Evolutionary conservation across 2,113 vertebrate genomes (phyloP).

Genomic region (Nycticorax nycticorax): DNA sequence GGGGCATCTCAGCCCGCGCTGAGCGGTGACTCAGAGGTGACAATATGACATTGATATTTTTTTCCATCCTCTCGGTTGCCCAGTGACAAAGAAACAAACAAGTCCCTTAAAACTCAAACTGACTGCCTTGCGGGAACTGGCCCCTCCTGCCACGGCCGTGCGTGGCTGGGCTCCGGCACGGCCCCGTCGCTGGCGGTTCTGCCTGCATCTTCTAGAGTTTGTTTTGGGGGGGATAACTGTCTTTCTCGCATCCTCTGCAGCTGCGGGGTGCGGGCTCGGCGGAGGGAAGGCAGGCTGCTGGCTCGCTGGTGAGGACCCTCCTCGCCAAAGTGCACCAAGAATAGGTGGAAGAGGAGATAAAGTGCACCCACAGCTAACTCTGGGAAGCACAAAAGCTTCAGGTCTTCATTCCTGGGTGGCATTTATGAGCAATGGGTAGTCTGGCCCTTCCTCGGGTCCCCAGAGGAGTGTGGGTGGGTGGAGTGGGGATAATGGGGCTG

Average conservation of each 20-base stretch:
- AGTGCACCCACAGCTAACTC: background rate
- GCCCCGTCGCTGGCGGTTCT: background rate
- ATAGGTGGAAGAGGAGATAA: background rate
- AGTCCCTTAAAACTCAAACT: background rate
- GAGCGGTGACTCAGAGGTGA: conserved; percentile 34
- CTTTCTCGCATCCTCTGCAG: background rate
- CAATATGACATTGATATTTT: conserved; percentile 40
- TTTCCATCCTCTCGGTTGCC: conserved; percentile 38
- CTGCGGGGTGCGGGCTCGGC: fast-evolving
- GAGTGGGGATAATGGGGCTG: background rate
- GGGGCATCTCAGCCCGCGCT: background rate
- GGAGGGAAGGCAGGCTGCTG: background rate
- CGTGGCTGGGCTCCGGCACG: fast-evolving
- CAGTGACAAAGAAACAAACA: conserved; percentile 48
- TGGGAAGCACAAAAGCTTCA: background rate
- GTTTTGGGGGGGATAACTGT: background rate
- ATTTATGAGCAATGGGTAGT: background rate
- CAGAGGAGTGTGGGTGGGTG: background rate
- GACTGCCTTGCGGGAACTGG: background rate
- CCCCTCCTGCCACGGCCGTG: background rate
- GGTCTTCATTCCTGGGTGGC: background rate
- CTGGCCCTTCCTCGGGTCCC: background rate
- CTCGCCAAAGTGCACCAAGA: background rate
- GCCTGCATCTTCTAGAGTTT: background rate
- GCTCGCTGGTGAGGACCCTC: background rate